These are phyloP conservation scores for Apamea monoglypha DNA, from an alignment of 2,888 invertebrate species.

Conservation along the genomic window DNA sequence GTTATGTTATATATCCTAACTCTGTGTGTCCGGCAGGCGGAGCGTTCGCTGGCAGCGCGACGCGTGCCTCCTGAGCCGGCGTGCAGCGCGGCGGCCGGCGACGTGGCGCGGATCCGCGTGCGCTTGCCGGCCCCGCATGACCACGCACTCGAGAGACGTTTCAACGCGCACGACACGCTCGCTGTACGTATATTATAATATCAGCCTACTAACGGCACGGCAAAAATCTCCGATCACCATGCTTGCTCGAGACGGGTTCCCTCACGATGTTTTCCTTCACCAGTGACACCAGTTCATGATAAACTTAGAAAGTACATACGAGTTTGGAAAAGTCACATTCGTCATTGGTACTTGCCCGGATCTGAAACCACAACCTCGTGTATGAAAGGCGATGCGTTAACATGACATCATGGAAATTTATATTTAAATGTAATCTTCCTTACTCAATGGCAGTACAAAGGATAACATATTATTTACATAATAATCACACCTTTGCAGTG, in stretches of 20 bases:
- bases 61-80: conserved; percentile 94
- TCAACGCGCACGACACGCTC: conserved; percentile 87
- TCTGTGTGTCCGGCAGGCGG: conserved; percentile 76
- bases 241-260: not conserved
- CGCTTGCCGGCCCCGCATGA: conserved; percentile 96
- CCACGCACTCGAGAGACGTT: conserved; percentile 94
- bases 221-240: not conserved
- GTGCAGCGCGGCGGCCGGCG: conserved; percentile 87
- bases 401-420: not conserved
- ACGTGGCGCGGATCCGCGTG: conserved; percentile 94
- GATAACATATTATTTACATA: not conserved
- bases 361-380: not conserved
- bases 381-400: too few species aligned
- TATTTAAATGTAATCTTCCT: not conserved
- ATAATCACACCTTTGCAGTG: too few species aligned
- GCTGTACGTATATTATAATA: conserved; percentile 68
- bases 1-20: not conserved
- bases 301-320: not conserved
- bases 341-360: not conserved
- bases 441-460: not conserved
- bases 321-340: not conserved
- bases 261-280: not conserved
- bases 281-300: too few species aligned
- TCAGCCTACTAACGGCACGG: not conserved
- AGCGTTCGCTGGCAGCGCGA: conserved; percentile 91